A percentile compares a stretch with the other conserved stretches of the same genome.
Conservation (phyloP, 1,140 invertebrate species). For the Brevipalpus yothersi region DNA sequence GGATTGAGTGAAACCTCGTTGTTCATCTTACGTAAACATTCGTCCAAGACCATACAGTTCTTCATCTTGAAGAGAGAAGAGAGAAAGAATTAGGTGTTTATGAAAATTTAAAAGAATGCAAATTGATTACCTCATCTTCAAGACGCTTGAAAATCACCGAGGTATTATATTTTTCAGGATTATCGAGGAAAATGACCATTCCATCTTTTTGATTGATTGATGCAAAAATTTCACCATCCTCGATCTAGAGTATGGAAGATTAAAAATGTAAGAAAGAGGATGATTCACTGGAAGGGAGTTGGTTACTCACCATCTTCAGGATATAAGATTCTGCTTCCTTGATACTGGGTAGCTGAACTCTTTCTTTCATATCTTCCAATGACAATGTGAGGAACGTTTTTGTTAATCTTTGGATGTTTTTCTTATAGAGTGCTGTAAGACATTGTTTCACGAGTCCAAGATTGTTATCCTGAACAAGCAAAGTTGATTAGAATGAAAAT, state of each 20-base stretch:
- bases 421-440: slow-evolving; percentile 64
- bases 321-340: slow-evolving; percentile 79
- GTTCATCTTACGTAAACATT: slow-evolving; percentile 68
- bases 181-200: slow-evolving; percentile 88
- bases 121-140: slow-evolving; percentile 57
- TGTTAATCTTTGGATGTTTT: slow-evolving; percentile 85
- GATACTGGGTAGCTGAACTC: slow-evolving; percentile 56
- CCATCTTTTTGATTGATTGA: slow-evolving; percentile 93
- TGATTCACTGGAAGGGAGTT: background rate
- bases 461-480: slow-evolving; percentile 36
- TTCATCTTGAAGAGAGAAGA: slow-evolving; percentile 35
- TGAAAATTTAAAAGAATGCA: slow-evolving; percentile 83
- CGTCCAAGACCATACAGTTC: slow-evolving; percentile 56
- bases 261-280: background rate
- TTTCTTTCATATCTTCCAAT: slow-evolving; percentile 67
- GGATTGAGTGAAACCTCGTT: slow-evolving; percentile 77
- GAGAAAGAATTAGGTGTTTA: background rate
- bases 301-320: slow-evolving; percentile 45
- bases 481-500: background rate
- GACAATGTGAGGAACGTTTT: slow-evolving; percentile 91
- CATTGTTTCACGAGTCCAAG: slow-evolving; percentile 41
- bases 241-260: slow-evolving; percentile 38
- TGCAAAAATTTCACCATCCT: slow-evolving; percentile 87
- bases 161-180: slow-evolving; percentile 80
- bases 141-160: slow-evolving; percentile 56